phyloP scores from a whole-genome alignment of 2,113 vertebrate genomes.

The Aegotheles bennettii region DNA sequence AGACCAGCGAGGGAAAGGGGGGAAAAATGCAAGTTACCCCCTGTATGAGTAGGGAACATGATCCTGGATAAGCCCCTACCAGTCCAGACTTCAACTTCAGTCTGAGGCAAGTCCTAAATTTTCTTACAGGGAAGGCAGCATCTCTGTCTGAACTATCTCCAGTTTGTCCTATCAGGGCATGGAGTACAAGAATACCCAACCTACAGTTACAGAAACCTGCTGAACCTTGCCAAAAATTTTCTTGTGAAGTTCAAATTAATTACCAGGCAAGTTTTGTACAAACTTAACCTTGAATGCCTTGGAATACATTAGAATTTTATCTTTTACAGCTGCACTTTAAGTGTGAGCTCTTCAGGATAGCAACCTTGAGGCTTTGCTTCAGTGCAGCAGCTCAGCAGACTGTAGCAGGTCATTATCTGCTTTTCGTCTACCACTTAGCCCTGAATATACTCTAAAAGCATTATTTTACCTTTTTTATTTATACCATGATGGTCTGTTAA shows the following conservation, averaged over 20 bases:
- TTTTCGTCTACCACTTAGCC: not conserved
- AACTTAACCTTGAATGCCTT: constrained; percentile 31
- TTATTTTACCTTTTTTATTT: not conserved
- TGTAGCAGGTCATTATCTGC: not conserved
- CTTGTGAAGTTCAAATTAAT: constrained; percentile 3
- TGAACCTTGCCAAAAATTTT: constrained; percentile 2
- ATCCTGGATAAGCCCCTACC: not conserved
- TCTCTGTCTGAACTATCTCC: no score
- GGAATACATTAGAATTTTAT: not conserved
- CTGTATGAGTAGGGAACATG: not conserved
- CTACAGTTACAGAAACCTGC: not conserved
- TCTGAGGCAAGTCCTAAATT: not conserved
- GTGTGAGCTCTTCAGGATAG: not conserved
- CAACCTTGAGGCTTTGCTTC: not conserved
- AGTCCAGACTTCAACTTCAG: not conserved
- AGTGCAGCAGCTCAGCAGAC: not conserved
- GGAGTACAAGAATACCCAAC: not conserved
- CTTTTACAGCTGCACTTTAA: not conserved
- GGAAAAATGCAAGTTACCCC: not conserved
- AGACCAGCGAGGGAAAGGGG: not conserved
- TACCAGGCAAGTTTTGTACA: not conserved
- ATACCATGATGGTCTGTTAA: not conserved
- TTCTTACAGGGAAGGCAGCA: no score
- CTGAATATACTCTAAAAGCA: not conserved
- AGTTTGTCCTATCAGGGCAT: not conserved